phyloP scores from a whole-genome alignment of 2,888 invertebrate species.

The Tenthredo mesomela region DNA sequence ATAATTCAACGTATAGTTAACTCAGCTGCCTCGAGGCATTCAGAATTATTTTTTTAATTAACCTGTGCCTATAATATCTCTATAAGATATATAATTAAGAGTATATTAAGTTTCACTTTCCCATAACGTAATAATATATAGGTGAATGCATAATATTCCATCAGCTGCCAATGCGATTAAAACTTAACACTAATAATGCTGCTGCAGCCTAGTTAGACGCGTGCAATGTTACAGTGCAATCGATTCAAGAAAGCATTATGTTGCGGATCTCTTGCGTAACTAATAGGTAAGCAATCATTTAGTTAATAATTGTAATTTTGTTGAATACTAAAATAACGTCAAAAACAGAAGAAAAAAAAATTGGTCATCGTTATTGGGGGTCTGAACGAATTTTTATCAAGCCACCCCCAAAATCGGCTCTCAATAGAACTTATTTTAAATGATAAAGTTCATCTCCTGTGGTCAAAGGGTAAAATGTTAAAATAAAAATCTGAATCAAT shows the following conservation, averaged over 20 bases:
- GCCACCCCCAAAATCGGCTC: too few species aligned
- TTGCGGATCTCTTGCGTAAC: background rate
- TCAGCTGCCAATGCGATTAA: conserved; percentile 31
- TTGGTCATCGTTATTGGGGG: too few species aligned
- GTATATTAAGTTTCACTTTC: conserved; percentile 45
- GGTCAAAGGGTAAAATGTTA: too few species aligned
- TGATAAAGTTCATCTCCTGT: too few species aligned
- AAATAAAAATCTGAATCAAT: too few species aligned
- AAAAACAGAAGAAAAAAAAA: too few species aligned
- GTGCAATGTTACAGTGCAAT: background rate
- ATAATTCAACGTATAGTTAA: background rate
- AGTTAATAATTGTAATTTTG: conserved; percentile 24
- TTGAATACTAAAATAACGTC: background rate
- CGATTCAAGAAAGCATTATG: background rate
- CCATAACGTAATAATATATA: conserved; percentile 35
- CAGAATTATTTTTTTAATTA: background rate
- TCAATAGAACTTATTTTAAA: too few species aligned
- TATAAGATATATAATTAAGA: conserved; percentile 12
- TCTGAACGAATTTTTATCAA: too few species aligned
- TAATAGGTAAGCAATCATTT: background rate
- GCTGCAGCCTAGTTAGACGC: background rate
- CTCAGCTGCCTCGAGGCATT: background rate
- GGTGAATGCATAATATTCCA: conserved; percentile 27
- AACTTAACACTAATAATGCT: background rate
- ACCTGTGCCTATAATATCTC: background rate